Percentiles rank a stretch among this genome's conserved stretches.
Evolutionary conservation across 2,113 vertebrate genomes (phyloP).

Genomic region (Aptenodytes patagonicus): DNA sequence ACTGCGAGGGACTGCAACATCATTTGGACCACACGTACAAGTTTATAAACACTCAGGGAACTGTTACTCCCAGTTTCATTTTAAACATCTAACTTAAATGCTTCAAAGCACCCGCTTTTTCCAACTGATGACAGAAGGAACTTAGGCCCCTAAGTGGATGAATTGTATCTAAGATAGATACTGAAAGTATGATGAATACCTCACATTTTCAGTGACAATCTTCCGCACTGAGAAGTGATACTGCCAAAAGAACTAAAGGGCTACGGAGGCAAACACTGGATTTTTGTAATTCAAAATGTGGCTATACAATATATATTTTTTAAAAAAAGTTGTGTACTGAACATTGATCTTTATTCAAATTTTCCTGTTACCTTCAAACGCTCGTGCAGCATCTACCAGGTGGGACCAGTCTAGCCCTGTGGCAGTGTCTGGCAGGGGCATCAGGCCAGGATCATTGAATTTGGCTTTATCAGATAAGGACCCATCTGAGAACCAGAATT

Average conservation of each 20-base stretch:
- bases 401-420: constrained; percentile 94
- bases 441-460: constrained; percentile 92
- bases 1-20: neutral
- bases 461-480: constrained; percentile 94
- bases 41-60: neutral
- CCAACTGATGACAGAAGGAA: neutral
- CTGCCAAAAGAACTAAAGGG: neutral
- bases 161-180: neutral
- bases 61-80: neutral
- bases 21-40: neutral
- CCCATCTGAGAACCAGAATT: constrained; percentile 97
- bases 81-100: neutral
- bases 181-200: neutral
- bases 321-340: neutral
- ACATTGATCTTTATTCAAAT: constrained; percentile 37
- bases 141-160: neutral
- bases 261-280: neutral
- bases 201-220: neutral
- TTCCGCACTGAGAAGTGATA: neutral
- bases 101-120: neutral
- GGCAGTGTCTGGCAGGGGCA: constrained; percentile 93
- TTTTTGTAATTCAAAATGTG: neutral
- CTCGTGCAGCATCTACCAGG: constrained; percentile 93
- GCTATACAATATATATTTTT: neutral
- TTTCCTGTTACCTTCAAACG: constrained; percentile 91